These are phyloP conservation scores for Venustoraphidia nigricollis DNA, from an alignment of 2,888 invertebrate genomes.

Conservation along the genomic window DNA sequence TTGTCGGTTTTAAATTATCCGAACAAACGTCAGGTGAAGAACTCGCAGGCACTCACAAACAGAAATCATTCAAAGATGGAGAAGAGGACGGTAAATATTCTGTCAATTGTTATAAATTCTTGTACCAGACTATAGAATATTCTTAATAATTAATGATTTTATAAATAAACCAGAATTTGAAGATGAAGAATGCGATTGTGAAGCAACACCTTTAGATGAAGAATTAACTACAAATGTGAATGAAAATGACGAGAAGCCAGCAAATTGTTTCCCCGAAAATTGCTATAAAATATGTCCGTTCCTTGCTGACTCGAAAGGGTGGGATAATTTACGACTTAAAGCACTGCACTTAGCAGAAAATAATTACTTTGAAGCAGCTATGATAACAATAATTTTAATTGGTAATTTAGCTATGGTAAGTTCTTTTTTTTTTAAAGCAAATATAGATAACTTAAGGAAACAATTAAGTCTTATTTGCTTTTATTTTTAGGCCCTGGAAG, in stretches of 20 bases:
- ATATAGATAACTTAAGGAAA: too few relatives aligned
- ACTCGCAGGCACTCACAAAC: constrained; percentile 69
- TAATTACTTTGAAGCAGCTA: constrained; percentile 98
- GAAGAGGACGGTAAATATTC: constrained; percentile 52
- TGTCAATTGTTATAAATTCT: too few relatives aligned
- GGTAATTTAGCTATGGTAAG: constrained; percentile 93
- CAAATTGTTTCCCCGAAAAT: constrained; percentile 84
- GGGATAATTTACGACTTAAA: constrained; percentile 83
- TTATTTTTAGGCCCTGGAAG: constrained; percentile 75
- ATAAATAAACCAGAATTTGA: constrained; percentile 24
- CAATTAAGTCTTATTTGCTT: neutral
- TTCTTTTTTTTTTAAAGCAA: constrained; percentile 10
- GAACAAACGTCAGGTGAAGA: constrained; percentile 91
- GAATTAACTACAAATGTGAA: constrained; percentile 57
- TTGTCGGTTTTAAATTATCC: constrained; percentile 79
- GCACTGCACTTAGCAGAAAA: constrained; percentile 94
- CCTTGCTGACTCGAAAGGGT: constrained; percentile 84
- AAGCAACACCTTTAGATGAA: constrained; percentile 48
- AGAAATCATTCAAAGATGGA: constrained; percentile 74
- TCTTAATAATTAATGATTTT: neutral
- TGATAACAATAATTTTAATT: constrained; percentile 95
- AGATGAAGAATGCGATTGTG: constrained; percentile 46
- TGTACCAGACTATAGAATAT: too few relatives aligned
- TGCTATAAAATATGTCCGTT: constrained; percentile 80
- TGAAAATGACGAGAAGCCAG: constrained; percentile 76